Evolutionary conservation across 2,888 invertebrate genomes (phyloP), one percentile per base, ranked within the genome.

Genomic region (Limnephilus auricula): DNA sequence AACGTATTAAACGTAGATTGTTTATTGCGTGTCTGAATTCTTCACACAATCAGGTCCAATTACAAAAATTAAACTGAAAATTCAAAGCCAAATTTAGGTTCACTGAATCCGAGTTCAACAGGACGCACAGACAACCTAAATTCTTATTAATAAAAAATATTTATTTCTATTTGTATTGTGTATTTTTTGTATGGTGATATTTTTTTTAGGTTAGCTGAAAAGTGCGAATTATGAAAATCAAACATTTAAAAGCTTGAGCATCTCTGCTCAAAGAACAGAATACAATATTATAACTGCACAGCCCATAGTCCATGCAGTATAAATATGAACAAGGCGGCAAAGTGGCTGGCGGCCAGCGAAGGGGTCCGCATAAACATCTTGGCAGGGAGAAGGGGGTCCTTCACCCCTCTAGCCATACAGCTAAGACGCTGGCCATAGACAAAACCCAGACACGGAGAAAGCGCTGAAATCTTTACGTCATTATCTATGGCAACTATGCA

Each of bases 291-390:
- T 50, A 15, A 50, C 13, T 65, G 65, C 65, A 32, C 80, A 65
- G 65, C n/a, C 9, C 10, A 65, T 65, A 9, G 65, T 9, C 25
- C 30, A n/a, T 85, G 12, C n/a, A 85, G 45, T 30, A 85, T 85
- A 85, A 85, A 85, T 85, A 45, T 85, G 85, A 30, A 85, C 5
- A 30, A 40, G 85, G 85, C 85, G 40, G 85, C 40, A 45, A 40
- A 85, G 40, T 84, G 84, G 84, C 84, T 84, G 84, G 84, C 34
- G 40, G 84, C 84, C 85, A 30, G 45, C 25, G 31, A 18, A 40
- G 30, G 30, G 30, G 85, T 40, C 85, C 25, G 45, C 45, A 40
- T 85, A 85, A 85, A 85, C 40, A 85, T 85, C 31, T 85, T n/a
- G 85, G n/a, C 30, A 45, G 40, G 34, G 45, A 65, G 65, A 65